Evolutionary conservation across 2,113 vertebrate species (phyloP), one percentile per base, ranked within the genome.

Genomic region (Sialia sialis): DNA sequence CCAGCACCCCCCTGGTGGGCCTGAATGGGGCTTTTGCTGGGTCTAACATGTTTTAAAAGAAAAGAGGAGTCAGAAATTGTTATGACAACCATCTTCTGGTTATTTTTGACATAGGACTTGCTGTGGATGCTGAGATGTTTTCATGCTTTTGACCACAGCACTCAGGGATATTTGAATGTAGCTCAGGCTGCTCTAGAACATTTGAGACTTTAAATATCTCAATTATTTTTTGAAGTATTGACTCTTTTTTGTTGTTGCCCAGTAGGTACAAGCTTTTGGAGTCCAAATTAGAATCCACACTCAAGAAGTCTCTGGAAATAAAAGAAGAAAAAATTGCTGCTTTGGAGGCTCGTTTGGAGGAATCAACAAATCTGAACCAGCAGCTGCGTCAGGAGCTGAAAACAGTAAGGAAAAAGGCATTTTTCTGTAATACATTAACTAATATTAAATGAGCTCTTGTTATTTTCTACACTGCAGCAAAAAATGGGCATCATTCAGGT

Each of bases 311-410:
- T 25, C 97, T 99, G 52, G 99, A 99, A 98, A 99, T 99, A 89
- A 99, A 99, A 97, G 99, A 99, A 97, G 99, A 99, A 98, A 99
- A 99, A 98, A 99, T 99, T 67, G 98, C 99, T 56, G 99, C 99
- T 92, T 97, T 99, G 66, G 99, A 99, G 97, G 99, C 99, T 95
- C 98, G 99, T 95, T 97, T 99, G 94, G 99, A 99, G 96, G 99
- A 99, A 95, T 99, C 99, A 10, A 99, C 99, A 39, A 99, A 99
- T 97, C 98, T 99, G 72, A 99, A 99, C 95, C 99, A 99, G 95
- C 99, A 99, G 13, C 98, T 99, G 46, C 99, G 99, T 11, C 99
- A 99, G 97, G 99, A 99, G 74, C 98, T 99, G 83, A 99, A 99
- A 98, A 99, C 99, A 54, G 99, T 99, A 96, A 98, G 98, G 94